phyloP scores from a whole-genome alignment of 2,888 invertebrate genomes.

The Torymus tubicola region DNA sequence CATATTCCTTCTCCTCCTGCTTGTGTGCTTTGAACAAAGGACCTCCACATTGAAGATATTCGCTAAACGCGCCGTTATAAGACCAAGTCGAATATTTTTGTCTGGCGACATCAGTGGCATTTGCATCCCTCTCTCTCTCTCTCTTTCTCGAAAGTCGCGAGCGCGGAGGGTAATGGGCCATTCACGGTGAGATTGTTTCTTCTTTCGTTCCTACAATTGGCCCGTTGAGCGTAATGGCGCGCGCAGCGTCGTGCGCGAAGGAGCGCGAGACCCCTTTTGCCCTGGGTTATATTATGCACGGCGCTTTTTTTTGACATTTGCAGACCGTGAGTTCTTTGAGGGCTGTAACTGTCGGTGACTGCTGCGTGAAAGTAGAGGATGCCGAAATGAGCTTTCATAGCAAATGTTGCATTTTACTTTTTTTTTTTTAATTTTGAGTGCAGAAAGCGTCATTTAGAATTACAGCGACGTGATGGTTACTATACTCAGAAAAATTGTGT shows the following conservation, averaged over 20 bases:
- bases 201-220: constrained; percentile 42
- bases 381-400: neutral
- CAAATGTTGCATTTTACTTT: neutral
- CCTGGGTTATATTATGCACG: no score
- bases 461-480: no score
- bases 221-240: constrained; percentile 15
- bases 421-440: no score
- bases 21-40: neutral
- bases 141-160: neutral
- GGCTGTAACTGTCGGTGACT: constrained; percentile 10
- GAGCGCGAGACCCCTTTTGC: no score
- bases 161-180: constrained; percentile 41
- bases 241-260: neutral
- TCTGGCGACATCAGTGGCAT: constrained; percentile 11
- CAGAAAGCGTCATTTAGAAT: no score
- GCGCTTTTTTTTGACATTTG: no score
- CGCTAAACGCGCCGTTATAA: constrained; percentile 52
- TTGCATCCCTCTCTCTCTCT: constrained; percentile 32
- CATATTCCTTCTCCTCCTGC: constrained; percentile 7
- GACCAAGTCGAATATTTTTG: constrained; percentile 35
- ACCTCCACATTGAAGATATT: constrained; percentile 20
- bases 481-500: no score
- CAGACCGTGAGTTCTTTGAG: neutral
- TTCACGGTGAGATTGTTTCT: constrained; percentile 52
- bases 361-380: neutral